Evolutionary conservation across 2,888 invertebrate species (phyloP).

Genomic region (Cyclophora punctaria): DNA sequence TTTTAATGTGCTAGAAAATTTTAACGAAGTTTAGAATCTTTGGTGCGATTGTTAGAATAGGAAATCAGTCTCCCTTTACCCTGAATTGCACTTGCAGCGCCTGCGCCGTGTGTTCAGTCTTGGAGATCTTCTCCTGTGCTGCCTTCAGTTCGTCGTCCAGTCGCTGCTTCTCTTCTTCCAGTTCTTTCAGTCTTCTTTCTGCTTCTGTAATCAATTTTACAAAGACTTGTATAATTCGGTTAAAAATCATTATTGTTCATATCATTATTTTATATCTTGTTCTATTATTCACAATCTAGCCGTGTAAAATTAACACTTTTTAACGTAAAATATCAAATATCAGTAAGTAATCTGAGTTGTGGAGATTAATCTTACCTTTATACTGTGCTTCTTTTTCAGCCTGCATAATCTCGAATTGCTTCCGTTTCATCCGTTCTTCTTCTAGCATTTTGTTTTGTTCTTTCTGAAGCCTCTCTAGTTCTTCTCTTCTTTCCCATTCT

Average conservation of each 20-base stretch:
- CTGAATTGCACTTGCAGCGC: conserved; percentile 59
- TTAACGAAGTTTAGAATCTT: conserved; percentile 1
- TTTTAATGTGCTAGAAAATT: too few species aligned
- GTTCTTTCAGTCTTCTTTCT: conserved; percentile 78
- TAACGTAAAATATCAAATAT: too few species aligned
- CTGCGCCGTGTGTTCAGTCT: conserved; percentile 76
- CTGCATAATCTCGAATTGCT: conserved; percentile 83
- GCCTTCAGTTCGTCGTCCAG: conserved; percentile 81
- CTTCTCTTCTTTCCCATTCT: conserved; percentile 89
- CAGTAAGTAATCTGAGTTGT: too few species aligned
- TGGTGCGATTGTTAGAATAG: too few species aligned
- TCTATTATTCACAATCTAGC: too few species aligned
- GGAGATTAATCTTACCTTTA: conserved; percentile 63
- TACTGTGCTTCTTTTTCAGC: conserved; percentile 81
- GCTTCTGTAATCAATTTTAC: conserved; percentile 71
- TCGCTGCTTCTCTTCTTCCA: conserved; percentile 81
- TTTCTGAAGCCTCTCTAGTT: conserved; percentile 85
- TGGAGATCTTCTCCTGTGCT: conserved; percentile 80
- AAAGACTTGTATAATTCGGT: too few species aligned
- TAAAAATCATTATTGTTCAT: too few species aligned
- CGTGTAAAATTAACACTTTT: too few species aligned
- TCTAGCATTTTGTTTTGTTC: conserved; percentile 83
- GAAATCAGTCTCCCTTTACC: conserved; percentile 25
- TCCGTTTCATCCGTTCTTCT: conserved; percentile 83
- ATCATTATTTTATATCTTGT: too few species aligned